Percentiles rank a stretch among this genome's conserved stretches.
Conservation (phyloP, 2,797 vertebrate genomes). For the Cyclura pinguis region DNA sequence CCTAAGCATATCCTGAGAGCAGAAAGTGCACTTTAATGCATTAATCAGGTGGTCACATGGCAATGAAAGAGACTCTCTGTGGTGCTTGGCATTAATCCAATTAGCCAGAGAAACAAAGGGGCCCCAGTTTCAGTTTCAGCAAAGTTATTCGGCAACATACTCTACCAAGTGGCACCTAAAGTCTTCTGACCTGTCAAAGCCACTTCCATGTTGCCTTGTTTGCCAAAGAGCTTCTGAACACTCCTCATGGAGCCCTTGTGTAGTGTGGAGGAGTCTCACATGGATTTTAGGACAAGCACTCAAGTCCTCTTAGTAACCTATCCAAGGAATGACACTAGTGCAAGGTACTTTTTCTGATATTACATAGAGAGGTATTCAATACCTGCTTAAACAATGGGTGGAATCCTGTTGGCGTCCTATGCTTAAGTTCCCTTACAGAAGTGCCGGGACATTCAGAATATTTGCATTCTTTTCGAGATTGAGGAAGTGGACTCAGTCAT, state of each 20-base stretch:
- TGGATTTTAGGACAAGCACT: not conserved
- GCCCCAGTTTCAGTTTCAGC: not conserved
- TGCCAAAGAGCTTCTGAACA: too few species aligned
- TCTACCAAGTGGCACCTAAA: not conserved
- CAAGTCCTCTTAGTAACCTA: too few species aligned
- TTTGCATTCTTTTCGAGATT: too few species aligned
- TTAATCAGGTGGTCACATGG: accelerated
- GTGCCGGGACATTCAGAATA: too few species aligned
- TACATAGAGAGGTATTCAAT: too few species aligned
- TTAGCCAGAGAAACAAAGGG: constrained; percentile 2
- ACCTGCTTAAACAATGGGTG: too few species aligned
- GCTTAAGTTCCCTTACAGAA: too few species aligned
- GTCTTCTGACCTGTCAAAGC: not conserved
- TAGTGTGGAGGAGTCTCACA: not conserved
- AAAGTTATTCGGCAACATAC: not conserved
- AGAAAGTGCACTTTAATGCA: constrained; percentile 47
- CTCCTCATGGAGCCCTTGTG: accelerated
- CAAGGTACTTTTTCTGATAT: too few species aligned
- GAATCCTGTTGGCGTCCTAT: too few species aligned
- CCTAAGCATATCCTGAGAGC: constrained; percentile 62
- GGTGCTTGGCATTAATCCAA: constrained; percentile 15
- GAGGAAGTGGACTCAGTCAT: too few species aligned
- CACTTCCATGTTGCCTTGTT: not conserved
- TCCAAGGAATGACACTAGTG: too few species aligned
- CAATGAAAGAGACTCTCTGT: not conserved